These are phyloP conservation scores for Callopanchax toddi DNA, from an alignment of 2,113 vertebrate species.

Conservation along the genomic window DNA sequence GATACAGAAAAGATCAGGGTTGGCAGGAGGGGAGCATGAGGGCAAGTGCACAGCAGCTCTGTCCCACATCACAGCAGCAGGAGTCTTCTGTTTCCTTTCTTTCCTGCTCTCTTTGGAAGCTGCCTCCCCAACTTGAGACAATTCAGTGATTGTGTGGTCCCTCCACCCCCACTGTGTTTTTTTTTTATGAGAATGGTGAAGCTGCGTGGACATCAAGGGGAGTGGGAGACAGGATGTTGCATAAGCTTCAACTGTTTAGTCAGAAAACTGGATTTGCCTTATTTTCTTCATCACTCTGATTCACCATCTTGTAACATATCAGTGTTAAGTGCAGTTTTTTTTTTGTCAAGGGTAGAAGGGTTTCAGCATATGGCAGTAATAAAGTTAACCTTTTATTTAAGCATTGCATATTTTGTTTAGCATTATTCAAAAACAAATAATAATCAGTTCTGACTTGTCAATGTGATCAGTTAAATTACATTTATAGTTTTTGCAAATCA, in stretches of 20 bases:
- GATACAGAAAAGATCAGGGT: constrained; percentile 41
- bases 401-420: too few relatives aligned
- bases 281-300: constrained; percentile 39
- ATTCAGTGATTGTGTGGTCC: constrained; percentile 72
- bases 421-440: too few relatives aligned
- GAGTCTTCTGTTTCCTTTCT: constrained; percentile 70
- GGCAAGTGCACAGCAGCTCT: constrained; percentile 57
- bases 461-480: too few relatives aligned
- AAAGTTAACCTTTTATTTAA: neutral
- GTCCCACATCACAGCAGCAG: constrained; percentile 59
- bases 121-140: constrained; percentile 62
- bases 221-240: constrained; percentile 73
- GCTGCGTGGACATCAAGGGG: constrained; percentile 53
- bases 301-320: constrained; percentile 8
- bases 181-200: constrained; percentile 31
- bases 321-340: too few relatives aligned
- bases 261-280: constrained; percentile 57
- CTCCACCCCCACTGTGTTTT: constrained; percentile 57
- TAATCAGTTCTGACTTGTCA: too few relatives aligned
- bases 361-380: neutral
- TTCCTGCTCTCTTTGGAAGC: constrained; percentile 54
- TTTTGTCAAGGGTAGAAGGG: neutral
- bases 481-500: too few relatives aligned
- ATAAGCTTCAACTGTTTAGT: constrained; percentile 67
- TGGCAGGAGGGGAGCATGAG: constrained; percentile 53